phyloP scores from a whole-genome alignment of 2,113 vertebrate species.

The Strix aluco region DNA sequence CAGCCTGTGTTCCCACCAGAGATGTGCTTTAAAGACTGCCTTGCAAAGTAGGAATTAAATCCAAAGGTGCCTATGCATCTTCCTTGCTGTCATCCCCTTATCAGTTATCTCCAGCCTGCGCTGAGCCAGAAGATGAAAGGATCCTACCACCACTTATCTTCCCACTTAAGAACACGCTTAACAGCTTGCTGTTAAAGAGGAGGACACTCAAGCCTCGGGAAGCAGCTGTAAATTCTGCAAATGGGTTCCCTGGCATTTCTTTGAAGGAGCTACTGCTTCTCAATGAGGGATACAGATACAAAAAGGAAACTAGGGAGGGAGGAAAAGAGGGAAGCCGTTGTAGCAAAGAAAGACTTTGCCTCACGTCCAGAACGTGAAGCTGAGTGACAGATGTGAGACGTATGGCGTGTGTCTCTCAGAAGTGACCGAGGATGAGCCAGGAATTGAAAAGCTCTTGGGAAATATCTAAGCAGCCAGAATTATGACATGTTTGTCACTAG shows the following conservation, averaged over 20 bases:
- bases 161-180: constrained; percentile 50
- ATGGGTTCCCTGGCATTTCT: neutral
- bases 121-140: constrained; percentile 54
- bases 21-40: constrained; percentile 41
- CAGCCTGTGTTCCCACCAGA: constrained; percentile 46
- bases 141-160: constrained; percentile 34
- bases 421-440: neutral
- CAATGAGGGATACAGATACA: neutral
- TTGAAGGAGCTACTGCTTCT: constrained; percentile 28
- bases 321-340: neutral
- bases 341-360: neutral
- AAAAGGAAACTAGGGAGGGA: neutral
- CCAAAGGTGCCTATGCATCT: constrained; percentile 47
- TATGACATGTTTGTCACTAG: neutral
- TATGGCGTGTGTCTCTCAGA: neutral
- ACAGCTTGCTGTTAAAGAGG: constrained; percentile 33
- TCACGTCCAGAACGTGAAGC: neutral
- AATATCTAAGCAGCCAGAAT: neutral
- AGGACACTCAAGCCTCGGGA: neutral
- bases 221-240: constrained; percentile 47
- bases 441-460: constrained; percentile 12
- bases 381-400: neutral
- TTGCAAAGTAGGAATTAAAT: constrained; percentile 54
- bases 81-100: constrained; percentile 21
- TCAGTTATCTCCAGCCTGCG: constrained; percentile 49